These are phyloP conservation scores for Polylopha cassiicola DNA, from an alignment of 2,888 invertebrate genomes.

Conservation along the genomic window DNA sequence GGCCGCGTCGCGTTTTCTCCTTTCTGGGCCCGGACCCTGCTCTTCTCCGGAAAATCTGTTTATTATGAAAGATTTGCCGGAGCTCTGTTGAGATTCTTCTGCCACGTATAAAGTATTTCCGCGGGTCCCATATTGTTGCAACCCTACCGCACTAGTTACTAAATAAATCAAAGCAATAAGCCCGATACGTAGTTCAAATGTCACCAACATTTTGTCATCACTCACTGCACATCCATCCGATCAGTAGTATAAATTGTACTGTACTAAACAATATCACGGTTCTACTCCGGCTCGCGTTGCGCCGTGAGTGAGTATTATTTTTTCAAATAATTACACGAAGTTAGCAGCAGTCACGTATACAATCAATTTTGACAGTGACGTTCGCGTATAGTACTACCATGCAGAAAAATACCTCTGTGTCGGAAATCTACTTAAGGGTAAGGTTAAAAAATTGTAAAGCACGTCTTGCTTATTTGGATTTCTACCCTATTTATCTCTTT, in stretches of 20 bases:
- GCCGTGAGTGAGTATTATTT: slow-evolving; percentile 9
- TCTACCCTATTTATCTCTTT: too few relatives aligned
- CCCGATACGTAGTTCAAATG: slow-evolving; percentile 51
- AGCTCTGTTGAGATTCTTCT: slow-evolving; percentile 34
- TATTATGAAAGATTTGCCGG: slow-evolving; percentile 49
- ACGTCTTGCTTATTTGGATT: too few relatives aligned
- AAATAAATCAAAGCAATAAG: slow-evolving; percentile 48
- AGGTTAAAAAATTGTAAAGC: slow-evolving; percentile 1
- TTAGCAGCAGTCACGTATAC: slow-evolving; percentile 7
- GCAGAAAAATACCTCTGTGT: not conserved
- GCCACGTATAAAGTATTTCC: slow-evolving; percentile 59
- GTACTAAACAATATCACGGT: slow-evolving; percentile 11
- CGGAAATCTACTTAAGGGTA: not conserved
- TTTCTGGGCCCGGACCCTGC: slow-evolving; percentile 38
- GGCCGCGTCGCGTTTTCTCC: slow-evolving; percentile 59
- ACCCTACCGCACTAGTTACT: slow-evolving; percentile 44
- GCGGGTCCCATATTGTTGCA: slow-evolving; percentile 47
- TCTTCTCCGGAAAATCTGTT: slow-evolving; percentile 41
- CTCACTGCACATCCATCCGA: slow-evolving; percentile 35
- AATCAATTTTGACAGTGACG: slow-evolving; percentile 18
- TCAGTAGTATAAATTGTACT: slow-evolving; percentile 15
- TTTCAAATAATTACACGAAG: slow-evolving; percentile 8
- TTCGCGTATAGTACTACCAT: slow-evolving; percentile 1
- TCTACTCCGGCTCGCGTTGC: not conserved
- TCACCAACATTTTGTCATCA: slow-evolving; percentile 70